phyloP scores from a whole-genome alignment of 2,113 vertebrate genomes.

The Halichoeres trimaculatus region DNA sequence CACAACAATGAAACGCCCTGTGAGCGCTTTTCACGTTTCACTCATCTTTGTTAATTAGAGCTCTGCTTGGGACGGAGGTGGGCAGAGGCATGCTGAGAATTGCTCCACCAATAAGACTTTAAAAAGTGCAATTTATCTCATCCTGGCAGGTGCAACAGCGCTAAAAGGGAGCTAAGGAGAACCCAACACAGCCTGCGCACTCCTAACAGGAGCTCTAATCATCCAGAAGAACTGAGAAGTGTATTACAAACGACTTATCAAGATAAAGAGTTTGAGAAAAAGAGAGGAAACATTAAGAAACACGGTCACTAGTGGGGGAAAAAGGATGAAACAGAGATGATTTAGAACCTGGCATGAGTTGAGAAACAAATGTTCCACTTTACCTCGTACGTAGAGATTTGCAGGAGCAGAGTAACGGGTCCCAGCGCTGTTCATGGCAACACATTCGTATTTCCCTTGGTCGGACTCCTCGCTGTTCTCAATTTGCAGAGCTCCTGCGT shows the following conservation, averaged over 20 bases:
- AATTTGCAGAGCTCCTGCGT: conserved; percentile 93
- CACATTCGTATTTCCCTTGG: conserved; percentile 98
- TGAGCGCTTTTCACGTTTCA: not conserved
- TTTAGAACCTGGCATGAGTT: not conserved
- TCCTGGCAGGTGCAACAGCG: not conserved
- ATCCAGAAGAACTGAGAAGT: conserved; percentile 7
- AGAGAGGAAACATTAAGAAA: not conserved
- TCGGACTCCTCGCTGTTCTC: conserved; percentile 97
- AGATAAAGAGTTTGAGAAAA: not conserved
- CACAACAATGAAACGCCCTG: conserved; percentile 19
- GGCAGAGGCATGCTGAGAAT: conserved; percentile 15
- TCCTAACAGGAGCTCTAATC: conserved; percentile 11
- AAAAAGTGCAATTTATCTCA: conserved; percentile 12
- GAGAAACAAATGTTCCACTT: conserved; percentile 66
- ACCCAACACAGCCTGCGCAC: conserved; percentile 13
- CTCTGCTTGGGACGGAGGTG: conserved; percentile 11
- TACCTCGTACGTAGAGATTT: conserved; percentile 98
- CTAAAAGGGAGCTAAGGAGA: conserved; percentile 5
- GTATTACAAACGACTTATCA: not conserved
- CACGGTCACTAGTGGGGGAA: not conserved
- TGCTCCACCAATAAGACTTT: conserved; percentile 8
- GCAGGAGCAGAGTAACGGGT: conserved; percentile 96
- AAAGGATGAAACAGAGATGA: not conserved
- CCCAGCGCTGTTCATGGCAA: conserved; percentile 95
- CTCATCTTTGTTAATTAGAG: conserved; percentile 16